Evolutionary conservation across 2,888 invertebrate genomes (phyloP).

Genomic region (Patella caerulea): DNA sequence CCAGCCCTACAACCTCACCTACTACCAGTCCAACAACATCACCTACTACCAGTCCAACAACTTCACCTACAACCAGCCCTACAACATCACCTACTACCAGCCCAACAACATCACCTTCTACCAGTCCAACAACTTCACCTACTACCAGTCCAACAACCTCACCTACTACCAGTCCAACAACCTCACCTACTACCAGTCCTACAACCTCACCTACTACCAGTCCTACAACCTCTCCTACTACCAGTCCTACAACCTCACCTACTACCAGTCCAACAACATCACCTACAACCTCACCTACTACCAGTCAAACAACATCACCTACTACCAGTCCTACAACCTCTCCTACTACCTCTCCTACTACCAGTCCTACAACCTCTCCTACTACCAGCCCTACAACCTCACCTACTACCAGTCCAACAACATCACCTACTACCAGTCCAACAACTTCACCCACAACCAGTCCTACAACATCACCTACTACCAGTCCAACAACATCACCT

Average conservation of each 20-base stretch:
- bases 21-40: background rate
- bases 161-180: background rate
- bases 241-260: background rate
- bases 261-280: conserved; percentile 5
- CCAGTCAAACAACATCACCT: background rate
- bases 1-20: background rate
- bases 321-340: background rate
- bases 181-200: background rate
- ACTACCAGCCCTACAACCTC: no score
- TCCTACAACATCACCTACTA: background rate
- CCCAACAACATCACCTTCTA: background rate
- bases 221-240: background rate
- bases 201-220: background rate
- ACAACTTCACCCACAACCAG: background rate
- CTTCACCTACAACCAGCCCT: background rate
- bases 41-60: background rate
- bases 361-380: background rate
- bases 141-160: background rate
- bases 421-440: background rate
- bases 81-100: conserved; percentile 1
- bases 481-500: background rate
- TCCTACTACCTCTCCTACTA: background rate
- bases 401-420: no score
- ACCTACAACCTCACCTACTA: no score
- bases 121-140: background rate